Evolutionary conservation across 2,113 vertebrate species (phyloP), one percentile per base, ranked within the genome.

Genomic region (Brachionichthys hirsutus): DNA sequence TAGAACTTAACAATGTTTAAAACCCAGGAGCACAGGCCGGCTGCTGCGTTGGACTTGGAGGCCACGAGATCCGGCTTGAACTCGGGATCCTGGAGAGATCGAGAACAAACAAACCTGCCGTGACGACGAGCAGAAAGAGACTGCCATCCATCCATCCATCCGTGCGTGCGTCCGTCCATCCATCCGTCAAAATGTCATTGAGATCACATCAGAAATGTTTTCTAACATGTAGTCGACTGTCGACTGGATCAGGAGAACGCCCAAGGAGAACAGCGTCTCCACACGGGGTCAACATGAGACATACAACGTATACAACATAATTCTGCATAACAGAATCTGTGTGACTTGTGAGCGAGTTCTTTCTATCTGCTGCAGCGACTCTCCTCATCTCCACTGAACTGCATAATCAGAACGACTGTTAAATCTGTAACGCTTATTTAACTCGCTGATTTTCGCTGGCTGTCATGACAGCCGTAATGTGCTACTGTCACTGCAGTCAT

Each of bases 1-100:
- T 98, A 92, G 85, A 95, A 98, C 52, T 74, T 92, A 53, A 90
- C 93, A 0, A 98, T 93, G 84, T 98, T 99, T 20, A 99, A 78
- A 48, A 98, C 97, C 97, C 97, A 99, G 7, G 96, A 98, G 83
- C 97, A 99, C 60, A 99, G 94, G 6, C 97, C 97, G 0, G 95
- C 93, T 0, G 97, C 97, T 0, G 97, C 94, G 0, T 80, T 47
- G 0, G 95, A 98, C 85, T 98, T 99, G 41, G 93, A 90, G 4
- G 93, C 87, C 70, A 99, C 91, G 0, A 95, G 87, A 2, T 98
- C 94, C 0, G 94, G 95, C 20, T 91, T 90, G 82, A 99, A 99
- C 18, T 94, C 86, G 0, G 92, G 91, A 76, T 99, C 94, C 56
- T 94, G 86, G 56, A 91, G 92, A 0, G 84, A 2, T 51, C 20